A percentile compares a stretch with the other conserved stretches of the same genome.
phyloP scores from a whole-genome alignment of 2,888 invertebrate species.

The Auanema freiburgensis region DNA sequence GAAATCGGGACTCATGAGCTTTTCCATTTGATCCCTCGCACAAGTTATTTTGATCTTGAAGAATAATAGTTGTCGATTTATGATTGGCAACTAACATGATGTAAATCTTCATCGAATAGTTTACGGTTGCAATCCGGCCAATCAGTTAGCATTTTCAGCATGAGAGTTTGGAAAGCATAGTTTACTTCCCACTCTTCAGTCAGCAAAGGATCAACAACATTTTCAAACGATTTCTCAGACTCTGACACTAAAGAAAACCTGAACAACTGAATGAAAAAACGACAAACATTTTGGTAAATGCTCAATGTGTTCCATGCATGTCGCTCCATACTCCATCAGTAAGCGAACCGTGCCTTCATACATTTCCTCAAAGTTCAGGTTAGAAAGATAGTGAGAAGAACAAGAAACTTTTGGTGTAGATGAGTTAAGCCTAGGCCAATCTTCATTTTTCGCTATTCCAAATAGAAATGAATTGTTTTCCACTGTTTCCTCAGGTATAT shows the following conservation, averaged over 20 bases:
- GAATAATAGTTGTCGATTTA: not conserved
- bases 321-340: constrained; percentile 63
- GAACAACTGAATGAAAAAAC: not conserved
- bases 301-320: constrained; percentile 57
- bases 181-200: constrained; percentile 60
- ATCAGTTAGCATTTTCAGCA: constrained; percentile 63
- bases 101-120: constrained; percentile 55
- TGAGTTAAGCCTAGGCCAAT: constrained; percentile 59
- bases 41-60: constrained; percentile 57
- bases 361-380: constrained; percentile 42
- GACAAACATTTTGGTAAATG: constrained; percentile 47
- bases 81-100: constrained; percentile 40
- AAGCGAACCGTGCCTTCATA: constrained; percentile 61
- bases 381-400: not conserved
- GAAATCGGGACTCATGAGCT: constrained; percentile 46
- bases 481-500: constrained; percentile 60
- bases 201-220: constrained; percentile 54
- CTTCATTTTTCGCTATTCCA: constrained; percentile 57
- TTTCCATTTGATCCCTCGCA: constrained; percentile 60
- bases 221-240: constrained; percentile 53
- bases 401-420: constrained; percentile 45
- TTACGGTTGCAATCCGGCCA: constrained; percentile 58
- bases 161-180: constrained; percentile 58
- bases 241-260: constrained; percentile 26
- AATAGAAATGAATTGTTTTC: constrained; percentile 60